These are phyloP conservation scores for fruit fly (Drosophila melanogaster) DNA, from an alignment of 1,140 invertebrate genomes.

Conservation along the genomic window Release_6_plus_ISO1_MT NC_004354.4:4661501-4662000, in stretches of 20 bases:
- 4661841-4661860: slow-evolving; percentile 17
- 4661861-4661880: neutral
- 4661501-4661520: slow-evolving; percentile 31
- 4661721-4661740: slow-evolving; percentile 61
- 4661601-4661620: slow-evolving; percentile 22
- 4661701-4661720: slow-evolving; percentile 62
- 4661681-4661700: slow-evolving; percentile 15
- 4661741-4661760: slow-evolving; percentile 68
- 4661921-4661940: no score
- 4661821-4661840: neutral
- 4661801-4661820: neutral
- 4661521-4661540: slow-evolving; percentile 39
- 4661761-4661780: slow-evolving; percentile 48
- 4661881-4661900: neutral
- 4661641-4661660: slow-evolving; percentile 18
- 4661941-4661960: no score
- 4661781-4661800: slow-evolving; percentile 1
- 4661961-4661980: slow-evolving; percentile 26
- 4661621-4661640: slow-evolving; percentile 6
- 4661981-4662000: slow-evolving; percentile 34
- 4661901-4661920: no score
- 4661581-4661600: neutral
- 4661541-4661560: slow-evolving; percentile 12
- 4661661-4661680: slow-evolving; percentile 44
- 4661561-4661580: slow-evolving; percentile 33